Percentiles rank a stretch among this genome's conserved stretches.
Evolutionary conservation across 2,113 vertebrate genomes (phyloP).

Genomic region (Addax nasomaculatus): DNA sequence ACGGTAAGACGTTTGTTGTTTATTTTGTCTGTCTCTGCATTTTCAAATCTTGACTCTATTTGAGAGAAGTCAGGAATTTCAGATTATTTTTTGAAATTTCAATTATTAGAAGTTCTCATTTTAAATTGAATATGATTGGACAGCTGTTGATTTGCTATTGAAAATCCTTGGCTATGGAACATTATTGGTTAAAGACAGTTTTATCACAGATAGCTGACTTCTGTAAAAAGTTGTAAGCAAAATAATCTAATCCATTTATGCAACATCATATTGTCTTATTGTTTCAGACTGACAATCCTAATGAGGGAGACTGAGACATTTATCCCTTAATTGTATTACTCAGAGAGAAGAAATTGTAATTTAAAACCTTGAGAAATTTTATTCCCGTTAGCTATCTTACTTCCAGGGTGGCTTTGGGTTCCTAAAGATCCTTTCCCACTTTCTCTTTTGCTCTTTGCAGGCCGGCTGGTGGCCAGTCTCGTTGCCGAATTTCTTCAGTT

Average conservation of each 20-base stretch:
- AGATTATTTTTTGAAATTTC: background rate
- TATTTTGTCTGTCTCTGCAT: background rate
- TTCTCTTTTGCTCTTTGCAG: slow-evolving; percentile 71
- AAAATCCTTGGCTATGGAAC: background rate
- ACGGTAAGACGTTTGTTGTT: slow-evolving; percentile 83
- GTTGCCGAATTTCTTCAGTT: slow-evolving; percentile 94
- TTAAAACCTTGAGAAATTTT: background rate
- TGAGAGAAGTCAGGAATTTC: background rate
- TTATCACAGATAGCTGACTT: background rate
- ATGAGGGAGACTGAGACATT: background rate
- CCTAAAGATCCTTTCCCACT: background rate
- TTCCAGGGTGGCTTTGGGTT: background rate
- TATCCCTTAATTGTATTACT: background rate
- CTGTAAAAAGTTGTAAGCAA: background rate
- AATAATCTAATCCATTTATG: background rate
- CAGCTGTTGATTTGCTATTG: background rate
- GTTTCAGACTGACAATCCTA: background rate
- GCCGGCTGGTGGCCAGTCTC: slow-evolving; percentile 90
- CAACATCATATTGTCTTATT: background rate
- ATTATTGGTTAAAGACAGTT: background rate
- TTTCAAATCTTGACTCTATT: background rate
- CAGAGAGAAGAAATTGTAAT: background rate
- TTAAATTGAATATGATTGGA: background rate
- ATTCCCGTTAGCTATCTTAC: accelerated
- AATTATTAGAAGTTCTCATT: background rate